Evolutionary conservation across 2,888 invertebrate genomes (phyloP).

Genomic region (Mactromeris polynyma): DNA sequence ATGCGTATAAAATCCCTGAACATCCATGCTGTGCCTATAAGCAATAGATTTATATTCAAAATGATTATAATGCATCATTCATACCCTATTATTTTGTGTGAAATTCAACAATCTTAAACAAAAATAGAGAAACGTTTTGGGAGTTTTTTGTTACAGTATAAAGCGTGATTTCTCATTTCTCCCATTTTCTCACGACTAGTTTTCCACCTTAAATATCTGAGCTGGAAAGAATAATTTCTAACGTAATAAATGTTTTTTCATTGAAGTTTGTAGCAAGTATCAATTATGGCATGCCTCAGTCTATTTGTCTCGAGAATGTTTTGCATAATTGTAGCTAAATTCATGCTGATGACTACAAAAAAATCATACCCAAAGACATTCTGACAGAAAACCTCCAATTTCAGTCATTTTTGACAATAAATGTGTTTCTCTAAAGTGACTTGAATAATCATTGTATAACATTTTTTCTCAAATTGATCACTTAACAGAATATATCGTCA

Average conservation of each 20-base stretch:
- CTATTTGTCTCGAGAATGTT: background rate
- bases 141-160: background rate
- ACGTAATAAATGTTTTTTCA: background rate
- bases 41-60: background rate
- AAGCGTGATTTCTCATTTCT: constrained; percentile 3
- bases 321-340: constrained; percentile 15
- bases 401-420: constrained; percentile 15
- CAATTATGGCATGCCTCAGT: background rate
- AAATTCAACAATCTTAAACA: background rate
- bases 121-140: background rate
- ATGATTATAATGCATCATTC: background rate
- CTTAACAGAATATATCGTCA: background rate
- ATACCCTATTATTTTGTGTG: background rate
- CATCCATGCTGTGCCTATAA: background rate
- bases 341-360: constrained; percentile 1
- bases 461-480: constrained; percentile 14
- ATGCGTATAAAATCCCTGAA: background rate
- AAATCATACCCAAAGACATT: background rate
- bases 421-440: constrained; percentile 2
- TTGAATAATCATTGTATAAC: background rate
- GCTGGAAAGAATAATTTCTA: background rate
- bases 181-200: background rate
- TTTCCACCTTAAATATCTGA: background rate
- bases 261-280: constrained; percentile 12
- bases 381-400: constrained; percentile 12